Evolutionary conservation across 2,888 invertebrate species (phyloP).

Genomic region (Hetaerina titia): DNA sequence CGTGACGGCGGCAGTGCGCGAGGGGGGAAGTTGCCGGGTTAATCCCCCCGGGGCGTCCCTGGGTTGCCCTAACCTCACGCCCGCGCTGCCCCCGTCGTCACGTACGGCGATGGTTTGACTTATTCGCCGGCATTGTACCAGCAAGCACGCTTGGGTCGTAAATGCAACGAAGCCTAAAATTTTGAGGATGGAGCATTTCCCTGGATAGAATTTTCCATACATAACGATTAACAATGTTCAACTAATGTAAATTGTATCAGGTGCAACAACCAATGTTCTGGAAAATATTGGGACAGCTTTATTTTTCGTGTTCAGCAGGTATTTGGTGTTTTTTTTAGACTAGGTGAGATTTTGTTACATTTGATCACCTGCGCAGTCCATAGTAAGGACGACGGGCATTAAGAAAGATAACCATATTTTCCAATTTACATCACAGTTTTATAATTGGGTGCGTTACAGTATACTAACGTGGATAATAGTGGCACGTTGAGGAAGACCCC

Average conservation of each 20-base stretch:
- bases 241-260: not conserved
- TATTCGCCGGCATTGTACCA: not conserved
- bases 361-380: too few relatives aligned
- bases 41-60: not conserved
- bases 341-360: too few relatives aligned
- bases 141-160: not conserved
- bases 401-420: too few relatives aligned
- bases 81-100: not conserved
- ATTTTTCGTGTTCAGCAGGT: too few relatives aligned
- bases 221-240: not conserved
- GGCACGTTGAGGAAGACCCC: too few relatives aligned
- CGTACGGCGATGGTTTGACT: not conserved
- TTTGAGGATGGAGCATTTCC: not conserved
- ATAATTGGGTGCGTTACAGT: too few relatives aligned
- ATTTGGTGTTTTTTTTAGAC: too few relatives aligned
- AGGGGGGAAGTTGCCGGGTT: not conserved
- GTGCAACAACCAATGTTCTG: not conserved
- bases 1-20: not conserved
- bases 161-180: not conserved
- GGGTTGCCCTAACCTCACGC: not conserved
- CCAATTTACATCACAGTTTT: too few relatives aligned
- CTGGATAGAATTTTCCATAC: not conserved
- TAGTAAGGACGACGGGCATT: too few relatives aligned
- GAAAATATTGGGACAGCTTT: too few relatives aligned
- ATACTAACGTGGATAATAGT: too few relatives aligned